These are phyloP conservation scores for Varanus komodoensis DNA, from an alignment of 2,113 vertebrate species.

Conservation along the genomic window DNA sequence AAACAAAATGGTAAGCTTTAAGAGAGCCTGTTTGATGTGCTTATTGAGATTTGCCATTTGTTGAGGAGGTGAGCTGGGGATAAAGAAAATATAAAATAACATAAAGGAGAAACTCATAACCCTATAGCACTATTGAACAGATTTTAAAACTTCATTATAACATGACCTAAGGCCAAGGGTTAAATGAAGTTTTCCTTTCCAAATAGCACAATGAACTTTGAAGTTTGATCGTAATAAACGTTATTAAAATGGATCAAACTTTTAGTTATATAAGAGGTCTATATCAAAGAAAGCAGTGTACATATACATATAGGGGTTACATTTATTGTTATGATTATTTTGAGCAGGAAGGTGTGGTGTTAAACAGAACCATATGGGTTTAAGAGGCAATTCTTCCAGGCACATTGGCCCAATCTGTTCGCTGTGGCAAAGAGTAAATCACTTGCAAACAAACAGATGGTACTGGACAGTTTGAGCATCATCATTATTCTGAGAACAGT, in stretches of 20 bases:
- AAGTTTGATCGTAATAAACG: constrained; percentile 74
- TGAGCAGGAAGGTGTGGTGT: constrained; percentile 49
- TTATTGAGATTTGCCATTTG: constrained; percentile 54
- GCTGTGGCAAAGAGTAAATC: constrained; percentile 49
- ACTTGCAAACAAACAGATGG: constrained; percentile 61
- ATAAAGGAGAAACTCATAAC: constrained; percentile 45
- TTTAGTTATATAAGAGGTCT: constrained; percentile 65
- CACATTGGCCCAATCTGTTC: constrained; percentile 40
- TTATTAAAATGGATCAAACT: constrained; percentile 77
- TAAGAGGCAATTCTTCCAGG: constrained; percentile 20
- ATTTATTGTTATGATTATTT: constrained; percentile 13
- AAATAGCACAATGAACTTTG: constrained; percentile 68
- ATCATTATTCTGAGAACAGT: constrained; percentile 65
- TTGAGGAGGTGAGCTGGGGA: constrained; percentile 18
- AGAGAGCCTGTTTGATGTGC: constrained; percentile 56
- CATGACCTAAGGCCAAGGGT: constrained; percentile 67
- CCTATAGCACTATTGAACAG: constrained; percentile 4
- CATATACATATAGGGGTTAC: constrained; percentile 45
- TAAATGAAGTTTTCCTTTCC: constrained; percentile 58
- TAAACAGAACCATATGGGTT: constrained; percentile 11
- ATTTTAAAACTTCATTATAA: constrained; percentile 74
- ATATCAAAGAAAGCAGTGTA: constrained; percentile 72
- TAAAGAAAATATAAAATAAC: constrained; percentile 21
- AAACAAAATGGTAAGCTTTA: constrained; percentile 45
- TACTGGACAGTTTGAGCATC: constrained; percentile 44